Evolutionary conservation across 1,140 invertebrate genomes (phyloP).

Genomic region (Calliopsis andreniformis): DNA sequence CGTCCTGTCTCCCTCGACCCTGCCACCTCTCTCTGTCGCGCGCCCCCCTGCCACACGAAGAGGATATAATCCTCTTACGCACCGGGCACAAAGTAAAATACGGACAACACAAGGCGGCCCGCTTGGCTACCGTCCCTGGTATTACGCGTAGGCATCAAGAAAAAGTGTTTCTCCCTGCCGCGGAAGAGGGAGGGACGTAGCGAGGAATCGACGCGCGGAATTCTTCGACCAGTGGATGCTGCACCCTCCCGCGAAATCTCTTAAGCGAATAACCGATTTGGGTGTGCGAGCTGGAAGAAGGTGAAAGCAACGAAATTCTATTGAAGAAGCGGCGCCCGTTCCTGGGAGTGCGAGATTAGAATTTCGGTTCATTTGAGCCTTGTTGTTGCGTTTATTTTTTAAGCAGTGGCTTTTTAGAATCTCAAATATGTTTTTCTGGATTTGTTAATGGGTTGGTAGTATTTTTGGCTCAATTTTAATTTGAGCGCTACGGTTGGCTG

Average conservation of each 20-base stretch:
- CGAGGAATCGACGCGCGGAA: slow-evolving; percentile 36
- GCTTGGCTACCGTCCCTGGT: slow-evolving; percentile 57
- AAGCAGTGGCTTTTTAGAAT: too few species aligned
- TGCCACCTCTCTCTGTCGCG: slow-evolving; percentile 13
- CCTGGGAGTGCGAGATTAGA: too few species aligned
- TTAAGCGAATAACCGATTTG: slow-evolving; percentile 76
- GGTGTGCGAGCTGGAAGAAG: not conserved
- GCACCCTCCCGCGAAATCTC: slow-evolving; percentile 68
- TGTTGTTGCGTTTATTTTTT: too few species aligned
- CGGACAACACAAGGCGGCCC: slow-evolving; percentile 60
- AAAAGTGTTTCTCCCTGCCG: slow-evolving; percentile 8
- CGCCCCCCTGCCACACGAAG: slow-evolving; percentile 2
- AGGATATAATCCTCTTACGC: slow-evolving; percentile 78
- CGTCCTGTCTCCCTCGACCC: slow-evolving; percentile 6
- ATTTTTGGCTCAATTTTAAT: too few species aligned
- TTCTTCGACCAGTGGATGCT: slow-evolving; percentile 4
- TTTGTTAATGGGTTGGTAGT: too few species aligned
- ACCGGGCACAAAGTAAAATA: slow-evolving; percentile 79
- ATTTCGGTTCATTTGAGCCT: too few species aligned
- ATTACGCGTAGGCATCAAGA: slow-evolving; percentile 70
- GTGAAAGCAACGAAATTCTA: too few species aligned
- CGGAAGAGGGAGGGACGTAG: slow-evolving; percentile 45
- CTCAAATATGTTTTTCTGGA: too few species aligned
- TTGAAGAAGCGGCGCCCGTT: too few species aligned
- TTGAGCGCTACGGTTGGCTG: too few species aligned